Evolutionary conservation across 2,797 vertebrate genomes (phyloP), one percentile per base, ranked within the genome.

Genomic region (Kryptopterus vitreolus): DNA sequence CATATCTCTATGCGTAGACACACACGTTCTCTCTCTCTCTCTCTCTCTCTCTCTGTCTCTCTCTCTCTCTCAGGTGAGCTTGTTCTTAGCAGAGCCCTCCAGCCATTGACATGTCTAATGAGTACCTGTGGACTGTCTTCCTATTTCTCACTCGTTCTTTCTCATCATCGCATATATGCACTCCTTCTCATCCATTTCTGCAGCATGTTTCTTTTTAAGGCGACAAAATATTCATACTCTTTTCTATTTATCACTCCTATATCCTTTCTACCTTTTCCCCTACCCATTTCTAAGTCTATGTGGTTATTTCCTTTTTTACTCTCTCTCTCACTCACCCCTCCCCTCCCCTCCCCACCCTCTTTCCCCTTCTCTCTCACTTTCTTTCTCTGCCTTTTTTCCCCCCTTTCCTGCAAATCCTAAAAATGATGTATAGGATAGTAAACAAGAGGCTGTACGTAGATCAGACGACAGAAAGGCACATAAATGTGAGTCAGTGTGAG

Each of bases 91-190:
- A 15, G 35, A 62, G 76, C 76, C 74, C 53, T 77, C 59, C 38
- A 82, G 73, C 22, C 80, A 78, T 74, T 74, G 71, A 80, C 79
- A 78, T 78, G 61, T 82, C 77, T 85, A 85, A 82, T 80, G 78
- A 80, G 62, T 74, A 75, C 81, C 76, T 59, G 69, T 68, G 61
- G 52, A 73, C 68, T 50, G 55, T 65, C 4, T 76, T 8, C 26
- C 10, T 58, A 18, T 33, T 22, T 63, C 52, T 43, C 10, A 18
- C 43, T 57, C 1, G 8, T 35, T 91, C 53, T 33, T 52, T 35
- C 3, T 78, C 74, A 38, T 70, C n/a, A 53, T 77, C 57, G 50
- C 61, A 69, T 43, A 46, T 43, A 46, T 55, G 57, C 52, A 70
- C 35, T 66, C 61, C 59, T 7, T 16, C 65, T 24, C 74, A 77